Evolutionary conservation across 2,888 invertebrate genomes (phyloP), one percentile per base, ranked within the genome.

Genomic region (Panzeria rudis): DNA sequence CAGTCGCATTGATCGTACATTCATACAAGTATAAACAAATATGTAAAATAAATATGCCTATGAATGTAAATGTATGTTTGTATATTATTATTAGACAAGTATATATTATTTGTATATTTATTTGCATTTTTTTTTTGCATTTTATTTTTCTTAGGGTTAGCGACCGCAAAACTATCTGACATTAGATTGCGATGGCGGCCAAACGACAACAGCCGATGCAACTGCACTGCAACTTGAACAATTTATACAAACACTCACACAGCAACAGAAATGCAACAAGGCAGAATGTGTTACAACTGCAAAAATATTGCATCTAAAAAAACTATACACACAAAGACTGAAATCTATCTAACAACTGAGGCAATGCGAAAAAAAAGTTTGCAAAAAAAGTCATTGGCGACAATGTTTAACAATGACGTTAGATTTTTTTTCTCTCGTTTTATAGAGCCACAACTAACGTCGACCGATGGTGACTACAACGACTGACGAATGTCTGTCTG

Each of bases 121-220:
- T 64, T 81, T 72, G 50, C 54, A 25, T 62, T 13, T 54, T 82
- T 62, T 82, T 62, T 82, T 82, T 69, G 29, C 38, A 72, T 61
- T 72, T 47, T 69, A 82, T 77, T 83, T 77, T 66, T n/a, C 80
- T 80, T 80, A 78, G 91, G 91, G 91, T 92, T 91, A 92, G 91
- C 92, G 91, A 92, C 91, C 92, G 92, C 92, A 92, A 91, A 91
- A 92, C 92, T 92, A 92, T 92, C 91, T 92, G 91, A 92, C 91
- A 92, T 92, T 92, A 92, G 92, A 92, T 92, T 91, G 91, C 89
- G 91, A 91, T 91, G 91, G 91, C 91, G 91, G 91, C 91, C 91
- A 91, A 91, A 91, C 90, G 91, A 90, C 91, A 91, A 91, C 90
- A 90, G 91, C 91, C 90, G 91, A 89, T 89, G 90, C 87, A 87